Percentiles rank a stretch among this genome's conserved stretches.
Conservation (phyloP, 2,888 invertebrate genomes). For the Mactromeris polynyma region DNA sequence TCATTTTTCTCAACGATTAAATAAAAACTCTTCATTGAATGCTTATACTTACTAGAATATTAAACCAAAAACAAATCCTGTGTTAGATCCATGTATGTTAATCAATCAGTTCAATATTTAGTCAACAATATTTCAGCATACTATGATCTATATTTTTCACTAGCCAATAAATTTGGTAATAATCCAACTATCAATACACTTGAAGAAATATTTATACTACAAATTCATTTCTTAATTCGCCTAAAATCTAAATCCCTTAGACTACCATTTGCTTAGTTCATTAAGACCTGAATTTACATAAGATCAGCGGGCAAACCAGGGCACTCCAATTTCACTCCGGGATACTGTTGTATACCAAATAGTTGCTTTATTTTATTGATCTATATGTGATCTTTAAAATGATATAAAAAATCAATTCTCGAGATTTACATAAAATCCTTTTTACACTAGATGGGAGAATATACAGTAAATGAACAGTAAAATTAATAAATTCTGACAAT, state of each 20-base stretch:
- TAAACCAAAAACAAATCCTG: background rate
- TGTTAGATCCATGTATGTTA: background rate
- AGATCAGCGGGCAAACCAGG: background rate
- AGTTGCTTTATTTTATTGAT: conserved; percentile 22
- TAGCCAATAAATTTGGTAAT: conserved; percentile 24
- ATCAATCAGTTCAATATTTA: conserved; percentile 7
- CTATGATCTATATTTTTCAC: background rate
- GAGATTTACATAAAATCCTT: background rate
- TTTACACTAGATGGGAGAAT: background rate
- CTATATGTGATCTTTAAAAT: conserved; percentile 15
- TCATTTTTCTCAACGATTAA: background rate
- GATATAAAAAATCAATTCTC: conserved; percentile 24
- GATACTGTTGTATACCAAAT: background rate
- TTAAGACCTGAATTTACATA: background rate
- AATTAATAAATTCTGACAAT: background rate
- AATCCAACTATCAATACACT: conserved; percentile 35
- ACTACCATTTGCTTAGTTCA: conserved; percentile 1
- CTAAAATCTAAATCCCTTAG: conserved; percentile 18
- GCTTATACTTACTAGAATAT: background rate
- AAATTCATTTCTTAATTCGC: background rate
- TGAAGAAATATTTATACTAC: conserved; percentile 29
- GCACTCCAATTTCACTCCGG: background rate
- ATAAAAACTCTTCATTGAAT: background rate
- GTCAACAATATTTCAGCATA: background rate
- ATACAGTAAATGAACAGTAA: background rate